Base-by-base conservation (phyloP, 2,888 invertebrate genomes). In the Oconnorella tubifera region DNA sequence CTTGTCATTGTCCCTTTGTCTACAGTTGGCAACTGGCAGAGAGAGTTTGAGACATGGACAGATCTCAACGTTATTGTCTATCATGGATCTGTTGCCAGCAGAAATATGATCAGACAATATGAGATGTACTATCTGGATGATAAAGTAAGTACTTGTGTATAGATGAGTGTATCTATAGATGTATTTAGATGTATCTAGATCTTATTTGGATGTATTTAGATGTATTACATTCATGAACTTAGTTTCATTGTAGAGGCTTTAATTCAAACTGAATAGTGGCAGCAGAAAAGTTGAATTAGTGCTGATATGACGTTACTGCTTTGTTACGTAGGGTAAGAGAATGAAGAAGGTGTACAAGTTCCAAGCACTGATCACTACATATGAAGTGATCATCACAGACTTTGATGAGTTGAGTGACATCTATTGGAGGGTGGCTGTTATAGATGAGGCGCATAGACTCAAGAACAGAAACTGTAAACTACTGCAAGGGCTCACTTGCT, bases 1-100 rank as follows among this genome's bases (percentile, higher is more conserved):
- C 86, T 99, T 56, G 92, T 99, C 19, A 96, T 99, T 75, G 99
- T 96, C 2, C 99, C 99, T 0, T 86, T 99, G 10, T 99, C 98
- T 0, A 99, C 99, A 0, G 95, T 99, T 77, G 97, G 95, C 19
- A 99, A 99, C 86, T 99, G 99, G 99, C 97, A 98, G 83, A 86
- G 99, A 78, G 99, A 99, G 85, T 98, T 99, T 83, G 99, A 99
- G 85, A 89, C 90, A 31, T 99, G 99, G 99, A 98, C 98, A 0
- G 95, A 99, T 78, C 89, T 99, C 88, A 99, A 99, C 63, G 93
- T 96, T 4, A 89, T 98, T 57, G 95, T 97, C 14, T 98, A 98
- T 83, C 97, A 98, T 82, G 98, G 98, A 40, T 65, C 72, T 25
- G 66, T 63, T 90, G 92, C 62, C 28, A 95, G 95, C 83, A 88